Conservation (phyloP, 37 sponge, comb jelly and placozoan species). For the Geodia barretti region DNA sequence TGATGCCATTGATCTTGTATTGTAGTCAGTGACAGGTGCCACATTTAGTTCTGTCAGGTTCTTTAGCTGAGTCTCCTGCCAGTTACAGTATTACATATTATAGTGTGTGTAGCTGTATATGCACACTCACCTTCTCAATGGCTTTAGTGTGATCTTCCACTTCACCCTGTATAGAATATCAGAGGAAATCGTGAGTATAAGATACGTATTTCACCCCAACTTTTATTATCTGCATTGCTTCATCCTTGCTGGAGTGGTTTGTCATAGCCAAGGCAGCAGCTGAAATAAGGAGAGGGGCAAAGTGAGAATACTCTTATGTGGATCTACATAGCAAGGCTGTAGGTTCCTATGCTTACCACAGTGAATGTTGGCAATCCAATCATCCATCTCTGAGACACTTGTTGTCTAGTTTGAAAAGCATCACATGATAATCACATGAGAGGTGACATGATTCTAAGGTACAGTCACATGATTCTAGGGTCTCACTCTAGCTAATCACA, state of each 20-base stretch:
- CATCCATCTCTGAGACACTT: conserved; percentile 60
- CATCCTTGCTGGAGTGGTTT: conserved; percentile 20
- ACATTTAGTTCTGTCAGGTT: conserved; percentile 56
- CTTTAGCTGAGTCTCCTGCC: conserved; percentile 55
- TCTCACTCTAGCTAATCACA: not conserved
- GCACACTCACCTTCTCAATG: conserved; percentile 32
- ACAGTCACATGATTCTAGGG: not conserved
- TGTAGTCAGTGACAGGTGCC: conserved; percentile 19
- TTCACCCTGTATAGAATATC: not conserved
- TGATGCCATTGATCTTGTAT: conserved; percentile 13
- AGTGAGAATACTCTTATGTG: no score
- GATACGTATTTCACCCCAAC: not conserved
- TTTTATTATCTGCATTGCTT: conserved; percentile 8
- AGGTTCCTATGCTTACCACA: conserved; percentile 23
- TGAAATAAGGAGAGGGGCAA: conserved; percentile 9
- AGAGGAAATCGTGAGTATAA: not conserved
- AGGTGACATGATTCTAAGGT: no score
- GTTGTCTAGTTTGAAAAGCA: conserved; percentile 13
- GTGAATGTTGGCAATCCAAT: conserved; percentile 63
- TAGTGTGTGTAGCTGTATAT: not conserved
- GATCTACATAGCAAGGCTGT: not conserved
- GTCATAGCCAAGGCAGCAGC: conserved; percentile 48
- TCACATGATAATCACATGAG: not conserved
- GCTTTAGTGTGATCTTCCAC: conserved; percentile 7
- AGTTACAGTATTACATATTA: not conserved